Base-by-base conservation (phyloP, 2,113 vertebrate species). In the Salvelinus fontinalis region DNA sequence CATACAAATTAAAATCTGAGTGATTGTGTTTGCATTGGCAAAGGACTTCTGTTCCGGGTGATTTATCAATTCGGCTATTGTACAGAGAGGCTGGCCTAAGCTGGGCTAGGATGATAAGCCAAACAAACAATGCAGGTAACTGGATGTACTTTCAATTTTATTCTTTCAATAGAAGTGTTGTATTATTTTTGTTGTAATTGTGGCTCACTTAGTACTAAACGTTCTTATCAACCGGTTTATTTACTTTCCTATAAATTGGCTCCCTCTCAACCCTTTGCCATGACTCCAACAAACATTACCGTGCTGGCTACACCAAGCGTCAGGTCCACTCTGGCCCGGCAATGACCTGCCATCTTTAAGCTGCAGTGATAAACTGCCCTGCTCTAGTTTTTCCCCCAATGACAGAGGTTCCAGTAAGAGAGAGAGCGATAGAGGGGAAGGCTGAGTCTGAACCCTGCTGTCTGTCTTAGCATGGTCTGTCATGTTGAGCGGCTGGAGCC, bases 101-200 rank as follows among this genome's bases (percentile, higher is more conserved):
- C 24, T 86, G 83, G 79, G 73, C 59, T 13, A 68, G 68, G 77
- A 70, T 2, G 87, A 89, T 89, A 90, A 85, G 72, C 9, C 39
- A n/a, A 44, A 44, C 68, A 0, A 14, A 0, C 34, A 1, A 49
- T 18, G 4, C 65, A 67, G 24, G 65, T 16, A 26, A 26, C 4
- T 18, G 24, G 65, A 12, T 18, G 16, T 5, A 29, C 24, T 44
- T 11, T 44, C 9, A 44, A 44, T 67, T 31, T 16, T 14, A 18
- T 67, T 67, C 9, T 29, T 62, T 22, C 59, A 24, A 67, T 67
- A 31, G 6, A 67, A 16, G 14, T 13, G 14, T 67, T 14, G 4
- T 24, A 11, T 18, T 18, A 11, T 54, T 14, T 18, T 54, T 14
- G 16, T 54, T 54, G 39, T 44, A 44, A 11, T 24, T 24, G n/a